Evolutionary conservation across 1,140 invertebrate genomes (phyloP).

Genomic region (Lordiphosa collinella): DNA sequence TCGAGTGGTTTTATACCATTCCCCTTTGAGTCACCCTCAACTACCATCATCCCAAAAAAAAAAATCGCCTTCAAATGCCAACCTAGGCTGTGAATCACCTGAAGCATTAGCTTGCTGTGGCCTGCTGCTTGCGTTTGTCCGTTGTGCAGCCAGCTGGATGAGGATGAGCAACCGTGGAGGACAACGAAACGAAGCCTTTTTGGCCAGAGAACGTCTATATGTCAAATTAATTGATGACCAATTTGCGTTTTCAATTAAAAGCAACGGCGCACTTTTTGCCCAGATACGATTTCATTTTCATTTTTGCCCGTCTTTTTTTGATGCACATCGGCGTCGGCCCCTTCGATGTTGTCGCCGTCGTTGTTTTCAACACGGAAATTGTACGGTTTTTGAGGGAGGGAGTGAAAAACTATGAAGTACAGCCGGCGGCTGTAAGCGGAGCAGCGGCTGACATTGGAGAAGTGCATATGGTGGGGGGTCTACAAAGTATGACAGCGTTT

Average conservation of each 20-base stretch:
- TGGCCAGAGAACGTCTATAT: conserved; percentile 50
- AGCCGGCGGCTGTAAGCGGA: not conserved
- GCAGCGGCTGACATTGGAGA: not conserved
- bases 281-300: conserved; percentile 57
- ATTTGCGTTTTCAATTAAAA: conserved; percentile 78
- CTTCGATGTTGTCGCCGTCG: conserved; percentile 29
- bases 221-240: conserved; percentile 77
- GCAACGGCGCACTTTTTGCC: conserved; percentile 59
- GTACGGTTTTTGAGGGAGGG: conserved; percentile 22
- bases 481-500: conserved; percentile 71
- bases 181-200: too few relatives aligned
- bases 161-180: too few relatives aligned
- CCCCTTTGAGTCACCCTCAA: too few relatives aligned
- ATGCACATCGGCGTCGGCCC: not conserved
- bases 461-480: too few relatives aligned
- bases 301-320: conserved; percentile 5
- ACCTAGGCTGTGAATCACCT: not conserved
- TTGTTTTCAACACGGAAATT: conserved; percentile 62
- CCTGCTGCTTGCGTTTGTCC: conserved; percentile 1
- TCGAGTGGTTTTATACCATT: too few relatives aligned
- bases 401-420: conserved; percentile 21
- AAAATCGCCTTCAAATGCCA: too few relatives aligned
- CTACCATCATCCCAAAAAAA: too few relatives aligned
- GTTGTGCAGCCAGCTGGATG: not conserved
- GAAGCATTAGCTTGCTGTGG: not conserved